Evolutionary conservation across 2,888 invertebrate genomes (phyloP).

Genomic region (Dolichomitus sp.): DNA sequence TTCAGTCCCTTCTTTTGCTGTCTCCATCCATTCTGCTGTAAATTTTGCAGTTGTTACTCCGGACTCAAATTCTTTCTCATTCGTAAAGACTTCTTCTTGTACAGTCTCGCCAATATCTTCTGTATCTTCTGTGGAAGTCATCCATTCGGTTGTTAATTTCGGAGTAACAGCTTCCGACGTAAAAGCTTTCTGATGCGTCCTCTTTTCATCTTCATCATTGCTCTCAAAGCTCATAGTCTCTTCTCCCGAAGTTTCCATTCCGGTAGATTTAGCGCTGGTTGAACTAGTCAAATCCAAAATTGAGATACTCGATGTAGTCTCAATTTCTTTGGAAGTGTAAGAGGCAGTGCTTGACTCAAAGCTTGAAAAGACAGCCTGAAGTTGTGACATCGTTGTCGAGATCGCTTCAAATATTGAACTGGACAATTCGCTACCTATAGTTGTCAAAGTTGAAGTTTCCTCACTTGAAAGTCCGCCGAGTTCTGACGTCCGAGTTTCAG

Average conservation of each 20-base stretch:
- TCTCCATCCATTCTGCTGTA: neutral
- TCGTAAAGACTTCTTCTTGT: neutral
- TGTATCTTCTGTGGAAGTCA: neutral
- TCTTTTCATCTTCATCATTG: neutral
- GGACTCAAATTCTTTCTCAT: neutral
- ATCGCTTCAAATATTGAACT: slow-evolving; percentile 24
- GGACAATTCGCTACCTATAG: neutral
- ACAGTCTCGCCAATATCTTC: neutral
- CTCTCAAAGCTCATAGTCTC: neutral
- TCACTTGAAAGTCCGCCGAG: neutral
- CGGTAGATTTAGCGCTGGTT: neutral
- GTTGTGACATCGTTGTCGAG: slow-evolving; percentile 38
- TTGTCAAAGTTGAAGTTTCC: slow-evolving; percentile 7
- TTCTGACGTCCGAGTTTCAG: neutral
- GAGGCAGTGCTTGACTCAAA: neutral
- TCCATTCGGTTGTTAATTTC: neutral
- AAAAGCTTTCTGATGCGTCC: neutral
- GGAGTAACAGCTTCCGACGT: neutral
- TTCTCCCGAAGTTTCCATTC: neutral
- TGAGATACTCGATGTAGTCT: neutral
- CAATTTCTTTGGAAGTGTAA: slow-evolving; percentile 25
- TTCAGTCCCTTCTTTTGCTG: neutral
- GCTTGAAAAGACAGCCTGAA: slow-evolving; percentile 29
- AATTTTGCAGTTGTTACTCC: neutral
- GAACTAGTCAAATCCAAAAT: neutral